These are phyloP conservation scores for Drosophila helvetica DNA, from an alignment of 2,888 invertebrate genomes.

Conservation along the genomic window DNA sequence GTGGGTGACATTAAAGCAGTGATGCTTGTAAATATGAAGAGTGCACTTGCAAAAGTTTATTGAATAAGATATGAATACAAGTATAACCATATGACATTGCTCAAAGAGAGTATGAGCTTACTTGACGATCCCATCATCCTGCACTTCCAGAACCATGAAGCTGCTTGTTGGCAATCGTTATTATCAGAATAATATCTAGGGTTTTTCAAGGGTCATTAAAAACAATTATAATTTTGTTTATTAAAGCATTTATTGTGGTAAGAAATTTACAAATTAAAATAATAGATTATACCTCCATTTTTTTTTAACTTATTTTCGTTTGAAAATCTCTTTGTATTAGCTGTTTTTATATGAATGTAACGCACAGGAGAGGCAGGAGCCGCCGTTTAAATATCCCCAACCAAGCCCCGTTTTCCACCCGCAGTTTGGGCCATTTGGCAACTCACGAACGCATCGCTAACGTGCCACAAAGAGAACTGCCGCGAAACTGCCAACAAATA, in stretches of 20 bases:
- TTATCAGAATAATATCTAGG: no score
- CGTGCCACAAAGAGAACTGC: constrained; percentile 20
- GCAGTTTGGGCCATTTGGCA: constrained; percentile 3
- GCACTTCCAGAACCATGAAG: no score
- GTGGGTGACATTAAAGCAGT: constrained; percentile 24
- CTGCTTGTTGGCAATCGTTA: no score
- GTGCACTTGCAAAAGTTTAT: constrained; percentile 31
- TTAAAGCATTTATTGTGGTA: no score
- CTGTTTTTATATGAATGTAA: no score
- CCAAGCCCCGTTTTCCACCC: not conserved
- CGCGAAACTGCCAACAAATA: constrained; percentile 32
- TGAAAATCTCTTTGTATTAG: no score
- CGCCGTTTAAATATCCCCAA: not conserved
- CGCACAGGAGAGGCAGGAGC: no score
- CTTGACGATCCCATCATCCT: not conserved
- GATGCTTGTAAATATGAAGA: constrained; percentile 14
- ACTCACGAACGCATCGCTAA: constrained; percentile 42
- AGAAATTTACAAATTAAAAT: no score
- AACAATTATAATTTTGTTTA: no score
- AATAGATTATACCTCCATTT: no score
- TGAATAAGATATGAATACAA: constrained; percentile 21
- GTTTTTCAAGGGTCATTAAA: no score
- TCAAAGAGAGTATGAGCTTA: not conserved
- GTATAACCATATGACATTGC: constrained; percentile 1
- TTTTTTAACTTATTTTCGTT: no score